These are phyloP conservation scores for Acholoe squamosa DNA, from an alignment of 2,888 invertebrate genomes.

Conservation along the genomic window DNA sequence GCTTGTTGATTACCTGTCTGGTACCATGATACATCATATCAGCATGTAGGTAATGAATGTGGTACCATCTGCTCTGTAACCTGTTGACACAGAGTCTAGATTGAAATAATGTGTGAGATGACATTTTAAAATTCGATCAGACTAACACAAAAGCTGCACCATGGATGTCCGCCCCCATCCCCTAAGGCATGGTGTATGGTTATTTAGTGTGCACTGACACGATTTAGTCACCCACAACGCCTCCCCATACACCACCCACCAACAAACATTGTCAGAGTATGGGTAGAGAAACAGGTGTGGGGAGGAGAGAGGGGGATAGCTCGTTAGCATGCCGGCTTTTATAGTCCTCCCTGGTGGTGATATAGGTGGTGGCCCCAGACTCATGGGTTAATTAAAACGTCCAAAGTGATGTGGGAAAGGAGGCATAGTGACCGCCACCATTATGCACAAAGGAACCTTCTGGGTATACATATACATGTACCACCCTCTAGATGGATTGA, in stretches of 20 bases:
- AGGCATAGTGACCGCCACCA: not conserved
- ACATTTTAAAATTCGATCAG: too few species aligned
- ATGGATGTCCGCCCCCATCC: too few species aligned
- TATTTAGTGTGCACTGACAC: conserved; percentile 6
- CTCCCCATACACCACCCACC: not conserved
- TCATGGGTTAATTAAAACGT: conserved; percentile 33
- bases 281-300: not conserved
- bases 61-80: too few species aligned
- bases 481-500: not conserved
- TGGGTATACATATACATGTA: too few species aligned
- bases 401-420: not conserved
- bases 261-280: not conserved
- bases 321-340: conserved; percentile 38
- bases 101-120: too few species aligned
- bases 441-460: conserved; percentile 20
- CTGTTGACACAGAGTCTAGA: too few species aligned
- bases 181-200: too few species aligned
- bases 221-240: not conserved
- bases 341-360: not conserved
- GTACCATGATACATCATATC: too few species aligned
- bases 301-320: not conserved
- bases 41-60: too few species aligned
- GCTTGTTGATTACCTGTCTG: too few species aligned
- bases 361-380: not conserved
- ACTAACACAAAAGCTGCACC: too few species aligned